These are phyloP conservation scores for Picus viridis DNA, from an alignment of 2,797 vertebrate species.

Conservation along the genomic window DNA sequence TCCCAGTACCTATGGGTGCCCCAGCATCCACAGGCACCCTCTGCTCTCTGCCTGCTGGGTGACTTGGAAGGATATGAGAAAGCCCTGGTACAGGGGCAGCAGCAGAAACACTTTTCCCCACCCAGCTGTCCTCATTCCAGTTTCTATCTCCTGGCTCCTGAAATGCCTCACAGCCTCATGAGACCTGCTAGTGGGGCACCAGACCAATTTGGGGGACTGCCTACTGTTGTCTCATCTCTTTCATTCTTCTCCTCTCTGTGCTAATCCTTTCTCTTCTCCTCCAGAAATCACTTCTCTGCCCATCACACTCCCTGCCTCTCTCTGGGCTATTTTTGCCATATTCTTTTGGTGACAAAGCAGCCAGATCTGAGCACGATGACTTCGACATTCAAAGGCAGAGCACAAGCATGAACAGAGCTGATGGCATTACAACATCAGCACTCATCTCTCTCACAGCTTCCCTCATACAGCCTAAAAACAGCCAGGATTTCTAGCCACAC, in stretches of 20 bases:
- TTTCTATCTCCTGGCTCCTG: not conserved
- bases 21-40: accelerated
- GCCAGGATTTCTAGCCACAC: not conserved
- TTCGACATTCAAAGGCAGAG: not conserved
- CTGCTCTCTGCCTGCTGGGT: not conserved
- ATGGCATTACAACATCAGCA: not conserved
- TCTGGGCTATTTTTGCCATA: not conserved
- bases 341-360: not conserved
- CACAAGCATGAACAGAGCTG: not conserved
- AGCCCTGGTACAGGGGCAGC: not conserved
- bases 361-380: not conserved
- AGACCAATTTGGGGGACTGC: accelerated
- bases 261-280: not conserved
- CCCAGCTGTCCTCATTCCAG: not conserved
- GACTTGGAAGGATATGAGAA: not conserved
- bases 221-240: not conserved
- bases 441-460: not conserved
- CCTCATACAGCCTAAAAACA: not conserved
- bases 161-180: not conserved
- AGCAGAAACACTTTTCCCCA: not conserved
- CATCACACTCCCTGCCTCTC: not conserved
- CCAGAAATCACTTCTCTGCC: not conserved
- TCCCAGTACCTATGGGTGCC: not conserved
- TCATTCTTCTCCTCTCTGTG: not conserved
- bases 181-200: not conserved